Percentiles rank a stretch among this genome's conserved stretches.
Conservation (phyloP, 1,140 invertebrate species). For the Drosophila ficusphila region DNA sequence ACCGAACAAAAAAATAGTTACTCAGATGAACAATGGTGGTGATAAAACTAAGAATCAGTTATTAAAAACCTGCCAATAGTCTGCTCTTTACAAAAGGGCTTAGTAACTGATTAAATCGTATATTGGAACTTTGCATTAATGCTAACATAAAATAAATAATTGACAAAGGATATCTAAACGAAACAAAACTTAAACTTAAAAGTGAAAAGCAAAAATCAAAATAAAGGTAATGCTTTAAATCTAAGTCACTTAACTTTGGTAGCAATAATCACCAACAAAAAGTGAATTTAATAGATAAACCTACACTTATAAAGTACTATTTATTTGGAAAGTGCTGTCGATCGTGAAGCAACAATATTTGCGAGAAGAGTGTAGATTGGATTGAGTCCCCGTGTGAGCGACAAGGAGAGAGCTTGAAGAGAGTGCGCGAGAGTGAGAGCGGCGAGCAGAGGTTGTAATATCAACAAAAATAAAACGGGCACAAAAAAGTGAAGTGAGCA, state of each 20-base stretch:
- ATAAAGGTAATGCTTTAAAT: too few species aligned
- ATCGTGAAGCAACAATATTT: slow-evolving; percentile 32
- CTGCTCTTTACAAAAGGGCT: too few species aligned
- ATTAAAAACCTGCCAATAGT: too few species aligned
- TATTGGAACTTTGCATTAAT: too few species aligned
- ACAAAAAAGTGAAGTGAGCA: slow-evolving; percentile 58
- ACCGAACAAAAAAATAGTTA: slow-evolving; percentile 43
- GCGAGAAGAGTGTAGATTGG: slow-evolving; percentile 37
- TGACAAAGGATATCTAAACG: too few species aligned
- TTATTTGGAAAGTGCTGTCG: background rate
- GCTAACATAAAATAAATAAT: too few species aligned
- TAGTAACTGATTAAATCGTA: too few species aligned
- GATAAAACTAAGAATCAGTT: slow-evolving; percentile 5
- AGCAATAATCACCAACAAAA: too few species aligned
- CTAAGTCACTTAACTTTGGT: too few species aligned
- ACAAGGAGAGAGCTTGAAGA: background rate
- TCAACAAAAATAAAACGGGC: slow-evolving; percentile 14
- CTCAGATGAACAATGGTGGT: slow-evolving; percentile 39
- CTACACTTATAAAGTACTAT: background rate
- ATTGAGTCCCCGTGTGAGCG: background rate
- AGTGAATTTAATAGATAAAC: too few species aligned
- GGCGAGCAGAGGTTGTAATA: slow-evolving; percentile 40
- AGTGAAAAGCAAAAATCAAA: too few species aligned
- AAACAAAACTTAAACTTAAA: too few species aligned
- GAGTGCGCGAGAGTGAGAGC: slow-evolving; percentile 12